Percentiles rank a stretch among this genome's conserved stretches.
Evolutionary conservation across 1,140 invertebrate species (phyloP).

Genomic region (Caenorhabditis brenneri): DNA sequence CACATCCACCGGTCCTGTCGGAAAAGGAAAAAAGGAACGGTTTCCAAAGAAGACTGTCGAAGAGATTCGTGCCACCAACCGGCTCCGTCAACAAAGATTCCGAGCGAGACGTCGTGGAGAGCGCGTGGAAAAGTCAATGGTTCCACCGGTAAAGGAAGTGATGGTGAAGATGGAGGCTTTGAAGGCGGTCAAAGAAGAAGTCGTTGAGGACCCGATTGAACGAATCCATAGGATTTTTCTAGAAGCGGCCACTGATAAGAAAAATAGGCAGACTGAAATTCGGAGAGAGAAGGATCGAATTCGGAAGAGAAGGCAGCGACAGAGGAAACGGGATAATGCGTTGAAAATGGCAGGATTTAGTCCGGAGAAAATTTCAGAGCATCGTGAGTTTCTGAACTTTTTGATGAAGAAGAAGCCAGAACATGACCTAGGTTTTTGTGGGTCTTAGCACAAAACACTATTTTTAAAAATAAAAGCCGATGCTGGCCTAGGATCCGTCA

Average conservation of each 20-base stretch:
- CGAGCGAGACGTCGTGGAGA: neutral
- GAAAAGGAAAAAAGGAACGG: neutral
- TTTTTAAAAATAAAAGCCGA: no score
- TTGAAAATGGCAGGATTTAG: neutral
- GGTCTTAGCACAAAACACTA: no score
- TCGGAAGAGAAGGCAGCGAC: neutral
- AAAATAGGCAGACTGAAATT: neutral
- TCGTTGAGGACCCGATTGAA: no score
- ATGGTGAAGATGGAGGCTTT: neutral
- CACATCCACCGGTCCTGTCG: neutral
- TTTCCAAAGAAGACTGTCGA: neutral
- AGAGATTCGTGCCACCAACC: neutral
- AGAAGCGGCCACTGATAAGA: neutral
- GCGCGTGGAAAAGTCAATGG: neutral
- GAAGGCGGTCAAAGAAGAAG: no score
- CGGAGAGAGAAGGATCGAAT: constrained; percentile 21
- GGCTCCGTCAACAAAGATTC: constrained; percentile 8
- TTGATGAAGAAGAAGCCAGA: no score
- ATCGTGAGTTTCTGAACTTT: neutral
- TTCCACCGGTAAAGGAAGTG: neutral
- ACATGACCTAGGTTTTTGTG: no score
- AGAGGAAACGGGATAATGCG: neutral
- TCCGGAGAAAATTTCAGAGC: neutral
- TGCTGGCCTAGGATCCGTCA: no score
- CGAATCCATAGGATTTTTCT: neutral